phyloP scores from a whole-genome alignment of 2,888 invertebrate genomes.

The Nudaria mundana region DNA sequence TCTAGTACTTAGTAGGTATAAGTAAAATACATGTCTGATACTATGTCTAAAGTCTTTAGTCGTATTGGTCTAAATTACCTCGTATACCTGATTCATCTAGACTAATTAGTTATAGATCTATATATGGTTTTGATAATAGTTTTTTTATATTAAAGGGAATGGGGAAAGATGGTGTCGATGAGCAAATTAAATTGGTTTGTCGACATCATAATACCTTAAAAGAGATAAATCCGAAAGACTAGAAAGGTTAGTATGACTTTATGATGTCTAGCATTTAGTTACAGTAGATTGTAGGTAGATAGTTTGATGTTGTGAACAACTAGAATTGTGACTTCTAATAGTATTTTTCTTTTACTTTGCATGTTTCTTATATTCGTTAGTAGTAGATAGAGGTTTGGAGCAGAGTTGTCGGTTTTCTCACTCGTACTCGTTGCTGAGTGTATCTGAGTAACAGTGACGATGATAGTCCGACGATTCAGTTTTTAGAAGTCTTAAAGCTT shows the following conservation, averaged over 20 bases:
- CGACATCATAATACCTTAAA: conserved; percentile 5
- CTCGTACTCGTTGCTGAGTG: no score
- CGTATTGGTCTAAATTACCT: conserved; percentile 45
- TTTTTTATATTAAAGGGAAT: conserved; percentile 25
- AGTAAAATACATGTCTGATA: conserved; percentile 83
- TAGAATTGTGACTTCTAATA: conserved; percentile 24
- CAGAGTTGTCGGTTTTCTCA: no score
- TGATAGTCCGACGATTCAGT: no score
- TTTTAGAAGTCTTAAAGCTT: no score
- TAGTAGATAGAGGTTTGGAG: neutral
- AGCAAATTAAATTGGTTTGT: conserved; percentile 5
- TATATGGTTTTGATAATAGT: conserved; percentile 37
- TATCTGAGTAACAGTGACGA: no score
- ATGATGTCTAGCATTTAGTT: conserved; percentile 20
- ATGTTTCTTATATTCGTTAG: conserved; percentile 6
- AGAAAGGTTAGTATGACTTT: conserved; percentile 14
- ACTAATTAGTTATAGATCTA: conserved; percentile 48
- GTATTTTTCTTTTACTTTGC: conserved; percentile 11
- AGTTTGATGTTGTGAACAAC: conserved; percentile 27
- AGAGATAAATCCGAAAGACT: conserved; percentile 6
- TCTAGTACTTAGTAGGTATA: conserved; percentile 47
- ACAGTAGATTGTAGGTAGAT: conserved; percentile 11
- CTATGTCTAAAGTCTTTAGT: conserved; percentile 80
- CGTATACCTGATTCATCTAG: conserved; percentile 63
- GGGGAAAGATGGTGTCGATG: conserved; percentile 11